phyloP scores from a whole-genome alignment of 2,888 invertebrate species.

The Dryocosmus kuriphilus region DNA sequence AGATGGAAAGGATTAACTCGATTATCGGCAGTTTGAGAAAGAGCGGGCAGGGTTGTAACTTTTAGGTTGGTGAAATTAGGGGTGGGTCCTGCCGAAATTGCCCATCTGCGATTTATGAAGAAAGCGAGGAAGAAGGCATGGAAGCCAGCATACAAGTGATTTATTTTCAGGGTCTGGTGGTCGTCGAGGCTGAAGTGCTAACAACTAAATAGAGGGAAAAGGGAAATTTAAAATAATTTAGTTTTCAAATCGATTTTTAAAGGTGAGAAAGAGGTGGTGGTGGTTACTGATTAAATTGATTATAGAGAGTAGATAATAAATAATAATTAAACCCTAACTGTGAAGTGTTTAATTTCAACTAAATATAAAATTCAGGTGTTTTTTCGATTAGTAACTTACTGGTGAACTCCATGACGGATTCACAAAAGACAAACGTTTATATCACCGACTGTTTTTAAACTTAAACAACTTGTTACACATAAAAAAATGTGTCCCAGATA shows the following conservation, averaged over 20 bases:
- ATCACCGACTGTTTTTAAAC: no score
- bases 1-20: constrained; percentile 54
- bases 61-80: not conserved
- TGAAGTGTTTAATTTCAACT: no score
- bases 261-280: not conserved
- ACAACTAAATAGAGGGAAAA: not conserved
- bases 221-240: not conserved
- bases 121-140: not conserved
- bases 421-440: no score
- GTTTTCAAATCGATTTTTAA: not conserved
- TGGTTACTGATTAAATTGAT: not conserved
- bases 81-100: not conserved
- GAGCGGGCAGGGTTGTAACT: not conserved
- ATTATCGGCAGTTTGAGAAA: constrained; percentile 47
- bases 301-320: no score
- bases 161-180: not conserved
- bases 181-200: not conserved
- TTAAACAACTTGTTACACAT: no score
- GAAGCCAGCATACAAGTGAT: not conserved
- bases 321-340: no score
- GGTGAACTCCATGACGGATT: no score
- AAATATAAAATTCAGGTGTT: no score
- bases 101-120: not conserved
- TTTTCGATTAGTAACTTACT: no score
- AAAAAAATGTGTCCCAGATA: no score